Base-by-base conservation (phyloP, 2,113 vertebrate species). In the Paramormyrops kingsleyae region DNA sequence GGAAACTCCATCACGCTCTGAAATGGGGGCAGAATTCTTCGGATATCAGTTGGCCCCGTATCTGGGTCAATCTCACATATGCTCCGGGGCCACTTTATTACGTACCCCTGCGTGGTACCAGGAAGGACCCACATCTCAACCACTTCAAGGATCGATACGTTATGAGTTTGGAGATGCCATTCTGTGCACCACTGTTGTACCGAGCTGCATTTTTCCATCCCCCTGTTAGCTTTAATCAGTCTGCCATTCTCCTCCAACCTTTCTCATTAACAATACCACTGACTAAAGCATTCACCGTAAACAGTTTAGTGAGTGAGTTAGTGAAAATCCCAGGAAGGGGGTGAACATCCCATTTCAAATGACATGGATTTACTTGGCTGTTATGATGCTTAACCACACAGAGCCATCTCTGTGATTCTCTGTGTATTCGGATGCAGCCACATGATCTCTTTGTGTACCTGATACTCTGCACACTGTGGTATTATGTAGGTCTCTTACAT, bases 41-140 rank as follows among this genome's bases (percentile, higher is more conserved):
- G 13, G 9, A 47, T 47, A 27, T 74, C 77, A 46, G 24, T 59
- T 62, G 31, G n/a, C 21, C 86, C 42, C 35, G 13, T 59, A 88
- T 90, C 53, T 85, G 77, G 90, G 89, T 85, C 87, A 87, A 62
- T 56, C 59, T 88, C 27, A 66, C 44, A 88, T 39, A 83, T 42
- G 17, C 5, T 17, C 74, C 19, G 35, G 31, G 74, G 74, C 15
- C 35, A 80, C 6, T 80, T 70, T 31, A 31, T 70, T 42, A 80
- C 15, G 31, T 80, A 80, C 31, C 74, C 74, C 35, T 80, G 35
- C 5, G 31, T 80, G 31, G 13, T 19, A 80, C 35, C 35, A 42
- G 13, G 74, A 35, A 74, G 31, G 70, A 39, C 31, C 31, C 70
- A 31, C 70, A 35, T 2, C 70, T 35, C 27, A 74, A 4, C 70